These are phyloP conservation scores for Oncorhynchus keta DNA, from an alignment of 2,113 vertebrate genomes.

Conservation along the genomic window DNA sequence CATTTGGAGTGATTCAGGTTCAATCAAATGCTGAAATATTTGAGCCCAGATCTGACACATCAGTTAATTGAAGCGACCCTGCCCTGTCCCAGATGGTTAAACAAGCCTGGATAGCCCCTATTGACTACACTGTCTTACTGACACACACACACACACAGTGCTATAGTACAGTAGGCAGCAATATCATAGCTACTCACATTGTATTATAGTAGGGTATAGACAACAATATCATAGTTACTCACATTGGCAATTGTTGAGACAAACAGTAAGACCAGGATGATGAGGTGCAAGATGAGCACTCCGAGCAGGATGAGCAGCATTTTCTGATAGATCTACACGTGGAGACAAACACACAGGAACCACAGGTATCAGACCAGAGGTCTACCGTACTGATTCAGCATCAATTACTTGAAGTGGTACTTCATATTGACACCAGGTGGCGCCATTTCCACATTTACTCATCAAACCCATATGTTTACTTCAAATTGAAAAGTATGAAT, in stretches of 20 bases:
- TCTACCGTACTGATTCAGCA: background rate
- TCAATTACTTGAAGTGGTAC: background rate
- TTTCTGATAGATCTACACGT: conserved; percentile 54
- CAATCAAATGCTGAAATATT: too few relatives aligned
- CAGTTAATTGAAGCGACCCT: background rate
- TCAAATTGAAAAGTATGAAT: conserved; percentile 55
- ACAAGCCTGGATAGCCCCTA: conserved; percentile 2
- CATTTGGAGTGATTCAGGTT: too few relatives aligned
- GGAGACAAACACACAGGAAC: background rate
- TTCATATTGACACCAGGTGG: conserved; percentile 46
- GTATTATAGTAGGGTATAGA: background rate
- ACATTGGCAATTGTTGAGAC: conserved; percentile 73
- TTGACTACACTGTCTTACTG: conserved; percentile 5
- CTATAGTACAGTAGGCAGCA: too few relatives aligned
- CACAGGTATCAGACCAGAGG: conserved; percentile 4
- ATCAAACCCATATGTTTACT: conserved; percentile 65
- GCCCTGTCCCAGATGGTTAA: conserved; percentile 21
- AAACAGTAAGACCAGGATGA: conserved; percentile 71
- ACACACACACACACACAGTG: background rate
- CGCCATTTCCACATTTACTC: conserved; percentile 34
- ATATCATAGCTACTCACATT: background rate
- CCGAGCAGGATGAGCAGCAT: conserved; percentile 75
- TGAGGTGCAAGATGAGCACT: conserved; percentile 70
- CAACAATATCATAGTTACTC: conserved; percentile 41
- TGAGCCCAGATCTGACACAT: background rate